Base-by-base conservation (phyloP, 1,140 invertebrate species). In the Trinorchestia longiramus region DNA sequence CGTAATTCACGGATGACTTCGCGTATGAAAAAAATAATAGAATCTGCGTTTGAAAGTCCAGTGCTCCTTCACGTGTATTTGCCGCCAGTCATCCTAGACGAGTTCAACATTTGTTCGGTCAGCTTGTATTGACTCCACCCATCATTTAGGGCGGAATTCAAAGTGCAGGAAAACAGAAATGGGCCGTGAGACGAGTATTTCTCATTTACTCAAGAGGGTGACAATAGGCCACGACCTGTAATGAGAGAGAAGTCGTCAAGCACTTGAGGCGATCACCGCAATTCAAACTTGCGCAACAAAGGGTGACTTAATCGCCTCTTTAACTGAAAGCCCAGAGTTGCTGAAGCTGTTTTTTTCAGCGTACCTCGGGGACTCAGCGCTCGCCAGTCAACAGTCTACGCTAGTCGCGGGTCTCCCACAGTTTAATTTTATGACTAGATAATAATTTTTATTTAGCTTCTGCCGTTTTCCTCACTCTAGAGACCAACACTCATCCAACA, bases 101-200 rank as follows among this genome's bases (percentile, higher is more conserved):
- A 94, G 43, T 94, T 47, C 92, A 94, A 94, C 92, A 94, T 94
- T 94, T 45, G 92, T 40, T 47, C 43, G 44, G 92, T 17, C 8
- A 15, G 43, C 43, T 8, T 44, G 15, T 94, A 43, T 94, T 94
- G 92, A 94, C 92, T 94, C 92, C 92, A 45, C 92, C 92, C 92
- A 47, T 47, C 92, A 94, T 47, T 94, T 94, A 40, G 41, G 92
- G 43, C 40, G 36, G 44, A 94, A 94, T 94, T 47, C 92, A 41
- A 42, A 90, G 88, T 3, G 23, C 41, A 90, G 88, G 36, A 90
- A 90, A 41, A 43, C 88, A 77, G 62, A 77, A 77, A 77, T 36
- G 62, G 11, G 62, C 28, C 62, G 62, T 77, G 62, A 36, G 62
- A 77, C 62, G 28, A 77, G 62, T 28, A 77, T 77, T 77, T 28